Conservation (phyloP, 2,797 vertebrate species). For the Amblyraja radiata region DNA sequence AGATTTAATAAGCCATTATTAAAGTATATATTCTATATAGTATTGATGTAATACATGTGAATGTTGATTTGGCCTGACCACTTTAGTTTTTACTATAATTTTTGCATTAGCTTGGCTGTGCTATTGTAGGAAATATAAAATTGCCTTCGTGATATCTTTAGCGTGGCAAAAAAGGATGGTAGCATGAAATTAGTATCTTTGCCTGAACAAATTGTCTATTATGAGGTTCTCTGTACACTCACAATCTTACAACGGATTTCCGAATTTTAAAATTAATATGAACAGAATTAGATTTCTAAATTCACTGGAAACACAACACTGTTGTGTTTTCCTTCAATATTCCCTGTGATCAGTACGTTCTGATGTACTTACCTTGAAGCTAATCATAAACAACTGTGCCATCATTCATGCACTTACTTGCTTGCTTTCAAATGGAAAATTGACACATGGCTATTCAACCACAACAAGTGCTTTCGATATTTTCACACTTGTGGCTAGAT, state of each 20-base stretch:
- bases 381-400: neutral
- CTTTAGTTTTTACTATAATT: neutral
- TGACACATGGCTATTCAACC: neutral
- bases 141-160: neutral
- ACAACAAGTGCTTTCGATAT: neutral
- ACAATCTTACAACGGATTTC: neutral
- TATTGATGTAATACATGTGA: neutral
- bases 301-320: neutral
- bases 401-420: neutral
- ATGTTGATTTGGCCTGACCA: neutral
- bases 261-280: neutral
- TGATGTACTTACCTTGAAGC: neutral
- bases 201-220: conserved; percentile 1
- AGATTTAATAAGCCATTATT: neutral
- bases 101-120: neutral
- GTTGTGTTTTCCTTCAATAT: neutral
- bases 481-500: neutral
- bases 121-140: neutral
- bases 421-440: neutral
- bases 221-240: neutral
- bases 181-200: neutral
- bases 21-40: neutral
- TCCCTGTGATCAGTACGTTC: neutral
- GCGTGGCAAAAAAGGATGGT: neutral
- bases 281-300: neutral